Evolutionary conservation across 1,140 invertebrate genomes (phyloP).

Genomic region (Zaprionus africanus): DNA sequence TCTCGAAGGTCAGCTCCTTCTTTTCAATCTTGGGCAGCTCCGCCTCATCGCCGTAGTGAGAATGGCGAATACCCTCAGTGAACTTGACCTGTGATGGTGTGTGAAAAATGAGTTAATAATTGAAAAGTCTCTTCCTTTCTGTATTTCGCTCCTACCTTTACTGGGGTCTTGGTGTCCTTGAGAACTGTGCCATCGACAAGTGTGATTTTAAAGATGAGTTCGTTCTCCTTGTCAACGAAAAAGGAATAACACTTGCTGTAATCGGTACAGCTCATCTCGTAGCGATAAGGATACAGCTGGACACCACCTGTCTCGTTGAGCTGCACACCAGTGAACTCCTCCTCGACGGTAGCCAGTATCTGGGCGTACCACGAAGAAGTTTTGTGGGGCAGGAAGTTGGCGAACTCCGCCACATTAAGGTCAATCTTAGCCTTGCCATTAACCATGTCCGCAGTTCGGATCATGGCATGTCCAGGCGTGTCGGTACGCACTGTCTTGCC

Average conservation of each 20-base stretch:
- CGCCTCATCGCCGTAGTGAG: constrained; percentile 31
- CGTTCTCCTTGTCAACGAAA: constrained; percentile 93
- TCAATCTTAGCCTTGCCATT: constrained; percentile 89
- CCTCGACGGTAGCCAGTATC: constrained; percentile 91
- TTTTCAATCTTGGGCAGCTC: constrained; percentile 58
- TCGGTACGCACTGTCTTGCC: constrained; percentile 46
- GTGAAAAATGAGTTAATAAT: not conserved
- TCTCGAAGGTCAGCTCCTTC: constrained; percentile 52
- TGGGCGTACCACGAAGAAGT: constrained; percentile 74
- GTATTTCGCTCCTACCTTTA: constrained; percentile 73
- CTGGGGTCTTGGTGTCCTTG: constrained; percentile 85
- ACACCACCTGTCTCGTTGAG: constrained; percentile 92
- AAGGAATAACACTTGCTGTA: constrained; percentile 92
- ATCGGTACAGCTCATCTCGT: constrained; percentile 91
- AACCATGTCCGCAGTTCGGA: constrained; percentile 87
- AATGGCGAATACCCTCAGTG: constrained; percentile 84
- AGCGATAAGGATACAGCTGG: constrained; percentile 92
- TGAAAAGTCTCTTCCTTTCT: not conserved
- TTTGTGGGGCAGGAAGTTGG: constrained; percentile 85
- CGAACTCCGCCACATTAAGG: constrained; percentile 88
- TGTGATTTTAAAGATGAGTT: constrained; percentile 84
- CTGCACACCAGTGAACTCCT: constrained; percentile 89
- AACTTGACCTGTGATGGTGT: constrained; percentile 84
- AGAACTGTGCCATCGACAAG: constrained; percentile 63
- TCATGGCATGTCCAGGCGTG: constrained; percentile 52